phyloP scores from a whole-genome alignment of 2,113 vertebrate species.

The Chloropsis cyanopogon region DNA sequence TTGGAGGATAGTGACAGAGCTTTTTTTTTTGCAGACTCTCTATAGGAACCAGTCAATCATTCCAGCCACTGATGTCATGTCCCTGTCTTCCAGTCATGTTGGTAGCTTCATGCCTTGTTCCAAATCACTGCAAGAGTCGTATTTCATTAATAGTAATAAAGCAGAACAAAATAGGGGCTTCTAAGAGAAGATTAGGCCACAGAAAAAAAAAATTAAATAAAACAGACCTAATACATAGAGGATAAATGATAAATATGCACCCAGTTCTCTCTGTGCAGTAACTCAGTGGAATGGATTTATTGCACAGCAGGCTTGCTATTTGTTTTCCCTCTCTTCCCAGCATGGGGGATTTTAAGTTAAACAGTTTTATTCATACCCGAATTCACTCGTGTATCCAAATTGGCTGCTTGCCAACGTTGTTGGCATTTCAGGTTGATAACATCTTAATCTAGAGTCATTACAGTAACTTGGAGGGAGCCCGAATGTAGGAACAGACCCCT shows the following conservation, averaged over 20 bases:
- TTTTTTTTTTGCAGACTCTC: background rate
- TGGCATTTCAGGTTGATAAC: conserved; percentile 37
- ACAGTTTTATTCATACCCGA: conserved; percentile 19
- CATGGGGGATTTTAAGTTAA: conserved; percentile 31
- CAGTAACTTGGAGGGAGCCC: background rate
- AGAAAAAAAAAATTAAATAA: background rate
- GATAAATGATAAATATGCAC: conserved; percentile 22
- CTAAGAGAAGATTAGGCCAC: background rate
- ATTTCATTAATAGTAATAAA: conserved; percentile 7
- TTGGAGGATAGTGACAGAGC: background rate
- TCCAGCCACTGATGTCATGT: background rate
- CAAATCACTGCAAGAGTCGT: background rate
- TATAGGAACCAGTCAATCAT: background rate
- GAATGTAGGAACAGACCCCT: background rate
- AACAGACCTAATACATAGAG: background rate
- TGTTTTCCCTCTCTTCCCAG: conserved; percentile 13
- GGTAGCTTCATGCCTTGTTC: background rate
- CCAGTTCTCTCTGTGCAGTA: background rate
- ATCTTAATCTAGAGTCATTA: conserved; percentile 58
- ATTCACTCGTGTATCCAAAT: conserved; percentile 36
- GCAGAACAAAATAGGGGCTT: background rate
- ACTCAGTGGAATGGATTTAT: conserved; percentile 24
- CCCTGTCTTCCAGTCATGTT: background rate
- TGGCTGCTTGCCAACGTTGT: conserved; percentile 49
- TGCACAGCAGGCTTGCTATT: conserved; percentile 20